Evolutionary conservation across 2,888 invertebrate genomes (phyloP).

Genomic region (Adelognathus sp.): DNA sequence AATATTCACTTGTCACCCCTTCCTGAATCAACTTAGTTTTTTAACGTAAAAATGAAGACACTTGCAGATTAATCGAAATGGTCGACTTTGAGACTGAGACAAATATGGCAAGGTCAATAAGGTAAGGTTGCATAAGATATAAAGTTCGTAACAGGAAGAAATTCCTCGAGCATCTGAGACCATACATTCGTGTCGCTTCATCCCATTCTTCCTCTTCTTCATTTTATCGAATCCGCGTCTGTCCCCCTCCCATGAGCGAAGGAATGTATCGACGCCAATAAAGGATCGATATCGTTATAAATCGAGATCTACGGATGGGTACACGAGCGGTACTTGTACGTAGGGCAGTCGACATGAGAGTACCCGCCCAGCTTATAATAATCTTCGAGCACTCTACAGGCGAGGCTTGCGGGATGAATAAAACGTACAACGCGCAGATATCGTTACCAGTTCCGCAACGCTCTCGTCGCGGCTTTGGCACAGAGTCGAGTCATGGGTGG

Average conservation of each 20-base stretch:
- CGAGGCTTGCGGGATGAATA: background rate
- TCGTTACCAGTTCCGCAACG: slow-evolving; percentile 50
- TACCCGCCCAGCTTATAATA: slow-evolving; percentile 75
- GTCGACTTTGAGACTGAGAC: no score
- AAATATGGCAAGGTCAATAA: no score
- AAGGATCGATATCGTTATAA: slow-evolving; percentile 80
- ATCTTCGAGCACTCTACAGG: slow-evolving; percentile 61
- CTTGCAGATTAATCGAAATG: no score
- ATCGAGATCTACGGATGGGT: slow-evolving; percentile 80
- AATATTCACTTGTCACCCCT: no score
- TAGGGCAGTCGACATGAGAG: slow-evolving; percentile 76
- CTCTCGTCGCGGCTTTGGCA: slow-evolving; percentile 68
- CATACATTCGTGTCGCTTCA: background rate
- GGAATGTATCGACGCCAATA: slow-evolving; percentile 78
- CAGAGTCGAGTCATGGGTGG: slow-evolving; percentile 80
- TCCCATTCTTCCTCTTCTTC: slow-evolving; percentile 19
- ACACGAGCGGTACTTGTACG: slow-evolving; percentile 79
- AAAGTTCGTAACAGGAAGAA: background rate
- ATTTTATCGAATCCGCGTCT: slow-evolving; percentile 27
- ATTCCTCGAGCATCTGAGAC: background rate
- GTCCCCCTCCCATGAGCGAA: slow-evolving; percentile 10
- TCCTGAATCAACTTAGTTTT: no score
- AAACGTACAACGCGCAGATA: background rate
- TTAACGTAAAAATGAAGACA: no score
- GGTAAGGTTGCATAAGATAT: background rate